A percentile compares a stretch with the other conserved stretches of the same genome.
Evolutionary conservation across 1,140 invertebrate genomes (phyloP).

Genomic region (Drosophila rhopaloa): DNA sequence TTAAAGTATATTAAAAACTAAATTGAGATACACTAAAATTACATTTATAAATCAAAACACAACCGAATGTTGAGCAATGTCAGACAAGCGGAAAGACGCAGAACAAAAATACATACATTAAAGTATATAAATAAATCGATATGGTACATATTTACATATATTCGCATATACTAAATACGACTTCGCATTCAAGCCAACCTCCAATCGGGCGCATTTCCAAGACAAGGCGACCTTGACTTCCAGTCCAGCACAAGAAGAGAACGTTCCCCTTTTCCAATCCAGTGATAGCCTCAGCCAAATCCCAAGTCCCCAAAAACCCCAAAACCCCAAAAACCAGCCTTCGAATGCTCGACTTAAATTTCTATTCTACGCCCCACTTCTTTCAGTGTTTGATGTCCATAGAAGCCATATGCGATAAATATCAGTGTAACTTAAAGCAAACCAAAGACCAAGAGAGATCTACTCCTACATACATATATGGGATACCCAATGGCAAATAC

Average conservation of each 20-base stretch:
- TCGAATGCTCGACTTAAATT: constrained; percentile 24
- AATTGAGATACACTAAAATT: constrained; percentile 68
- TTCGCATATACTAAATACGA: constrained; percentile 48
- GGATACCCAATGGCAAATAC: constrained; percentile 18
- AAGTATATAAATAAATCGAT: constrained; percentile 58
- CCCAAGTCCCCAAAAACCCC: not conserved
- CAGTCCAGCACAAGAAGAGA: constrained; percentile 33
- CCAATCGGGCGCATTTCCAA: constrained; percentile 32
- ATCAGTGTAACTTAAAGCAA: constrained; percentile 54
- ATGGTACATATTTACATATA: constrained; percentile 69
- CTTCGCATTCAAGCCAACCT: constrained; percentile 38
- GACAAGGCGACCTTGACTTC: constrained; percentile 37
- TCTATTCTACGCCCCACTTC: constrained; percentile 22
- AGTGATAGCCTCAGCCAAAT: constrained; percentile 17
- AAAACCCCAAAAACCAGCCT: not conserved
- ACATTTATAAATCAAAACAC: constrained; percentile 77
- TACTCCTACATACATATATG: constrained; percentile 48
- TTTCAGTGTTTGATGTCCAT: constrained; percentile 50
- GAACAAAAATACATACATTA: constrained; percentile 53
- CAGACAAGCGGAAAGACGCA: constrained; percentile 25
- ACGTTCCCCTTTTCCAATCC: not conserved
- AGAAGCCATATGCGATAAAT: constrained; percentile 50
- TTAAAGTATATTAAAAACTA: constrained; percentile 76
- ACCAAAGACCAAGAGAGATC: constrained; percentile 51
- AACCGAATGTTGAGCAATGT: constrained; percentile 54